These are phyloP conservation scores for Anguilla anguilla DNA, from an alignment of 2,797 vertebrate species.

Conservation along the genomic window DNA sequence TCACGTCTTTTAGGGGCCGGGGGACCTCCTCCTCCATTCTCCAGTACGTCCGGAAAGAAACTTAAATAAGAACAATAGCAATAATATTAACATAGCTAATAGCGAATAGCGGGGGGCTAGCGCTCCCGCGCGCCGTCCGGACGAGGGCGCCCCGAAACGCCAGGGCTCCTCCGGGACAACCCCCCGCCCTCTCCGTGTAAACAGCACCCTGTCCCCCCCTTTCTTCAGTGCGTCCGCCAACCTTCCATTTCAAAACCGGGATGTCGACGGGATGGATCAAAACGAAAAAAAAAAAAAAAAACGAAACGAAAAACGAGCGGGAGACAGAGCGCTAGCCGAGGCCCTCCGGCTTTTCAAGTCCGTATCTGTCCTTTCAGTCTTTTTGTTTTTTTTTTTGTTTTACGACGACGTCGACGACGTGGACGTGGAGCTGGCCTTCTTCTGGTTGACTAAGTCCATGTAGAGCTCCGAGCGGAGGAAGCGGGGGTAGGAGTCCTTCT, in stretches of 20 bases:
- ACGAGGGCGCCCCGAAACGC: neutral
- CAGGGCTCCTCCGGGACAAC: neutral
- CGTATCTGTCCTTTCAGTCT: slow-evolving; percentile 47
- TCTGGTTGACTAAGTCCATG: slow-evolving; percentile 93
- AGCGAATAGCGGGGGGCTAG: slow-evolving; percentile 64
- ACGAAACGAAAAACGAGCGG: neutral
- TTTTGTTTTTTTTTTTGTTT: slow-evolving; percentile 38
- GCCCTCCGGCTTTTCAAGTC: slow-evolving; percentile 41
- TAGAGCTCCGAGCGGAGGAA: slow-evolving; percentile 97
- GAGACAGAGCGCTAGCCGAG: neutral
- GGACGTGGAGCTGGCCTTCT: slow-evolving; percentile 85
- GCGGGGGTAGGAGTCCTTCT: slow-evolving; percentile 96
- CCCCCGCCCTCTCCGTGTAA: slow-evolving; percentile 12
- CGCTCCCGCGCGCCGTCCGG: slow-evolving; percentile 7
- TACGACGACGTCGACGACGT: slow-evolving; percentile 79
- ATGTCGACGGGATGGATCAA: slow-evolving; percentile 25
- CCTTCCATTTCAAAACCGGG: neutral
- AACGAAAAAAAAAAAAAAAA: slow-evolving; percentile 1
- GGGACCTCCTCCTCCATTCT: slow-evolving; percentile 49
- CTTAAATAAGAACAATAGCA: slow-evolving; percentile 43
- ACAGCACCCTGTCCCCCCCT: slow-evolving; percentile 1
- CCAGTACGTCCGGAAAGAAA: slow-evolving; percentile 62
- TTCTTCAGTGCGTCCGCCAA: neutral
- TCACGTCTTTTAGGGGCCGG: slow-evolving; percentile 33
- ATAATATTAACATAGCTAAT: slow-evolving; percentile 43